These are phyloP conservation scores for Chrysopa pallens DNA, from an alignment of 1,140 invertebrate species.

Conservation along the genomic window DNA sequence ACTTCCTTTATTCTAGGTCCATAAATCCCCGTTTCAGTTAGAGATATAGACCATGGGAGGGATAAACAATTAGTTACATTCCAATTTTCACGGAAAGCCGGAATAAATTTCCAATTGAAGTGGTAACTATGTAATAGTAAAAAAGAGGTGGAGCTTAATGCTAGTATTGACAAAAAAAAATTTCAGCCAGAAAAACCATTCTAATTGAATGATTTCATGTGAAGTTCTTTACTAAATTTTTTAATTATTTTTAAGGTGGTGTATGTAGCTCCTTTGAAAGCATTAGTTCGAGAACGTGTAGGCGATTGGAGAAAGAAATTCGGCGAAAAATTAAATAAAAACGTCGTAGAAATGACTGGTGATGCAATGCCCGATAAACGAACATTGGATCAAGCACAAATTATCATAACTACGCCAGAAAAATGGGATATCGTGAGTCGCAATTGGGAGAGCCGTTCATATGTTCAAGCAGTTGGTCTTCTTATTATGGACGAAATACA, in stretches of 20 bases:
- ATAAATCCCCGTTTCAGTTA: too few species aligned
- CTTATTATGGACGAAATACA: constrained; percentile 99
- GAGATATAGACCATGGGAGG: too few species aligned
- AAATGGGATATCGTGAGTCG: constrained; percentile 99
- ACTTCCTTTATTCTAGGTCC: too few species aligned
- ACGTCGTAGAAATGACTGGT: constrained; percentile 91
- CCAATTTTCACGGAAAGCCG: too few species aligned
- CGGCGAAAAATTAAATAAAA: constrained; percentile 48
- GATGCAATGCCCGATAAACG: constrained; percentile 88
- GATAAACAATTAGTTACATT: too few species aligned
- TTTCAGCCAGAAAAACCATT: too few species aligned
- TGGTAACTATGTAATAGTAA: too few species aligned
- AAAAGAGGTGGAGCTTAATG: too few species aligned
- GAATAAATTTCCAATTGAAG: too few species aligned
- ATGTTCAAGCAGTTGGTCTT: constrained; percentile 81
- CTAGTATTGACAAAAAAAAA: too few species aligned
- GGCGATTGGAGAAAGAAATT: constrained; percentile 91
- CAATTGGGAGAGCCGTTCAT: constrained; percentile 91
- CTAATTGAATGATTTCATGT: constrained; percentile 1
- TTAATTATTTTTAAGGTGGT: constrained; percentile 46
- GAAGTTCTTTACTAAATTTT: not conserved
- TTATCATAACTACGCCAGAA: constrained; percentile 97
- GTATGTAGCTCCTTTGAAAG: constrained; percentile 97
- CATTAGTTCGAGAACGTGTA: constrained; percentile 89
- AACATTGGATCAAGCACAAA: constrained; percentile 64